These are phyloP conservation scores for Apis dorsata DNA, from an alignment of 1,140 invertebrate genomes.

Conservation along the genomic window DNA sequence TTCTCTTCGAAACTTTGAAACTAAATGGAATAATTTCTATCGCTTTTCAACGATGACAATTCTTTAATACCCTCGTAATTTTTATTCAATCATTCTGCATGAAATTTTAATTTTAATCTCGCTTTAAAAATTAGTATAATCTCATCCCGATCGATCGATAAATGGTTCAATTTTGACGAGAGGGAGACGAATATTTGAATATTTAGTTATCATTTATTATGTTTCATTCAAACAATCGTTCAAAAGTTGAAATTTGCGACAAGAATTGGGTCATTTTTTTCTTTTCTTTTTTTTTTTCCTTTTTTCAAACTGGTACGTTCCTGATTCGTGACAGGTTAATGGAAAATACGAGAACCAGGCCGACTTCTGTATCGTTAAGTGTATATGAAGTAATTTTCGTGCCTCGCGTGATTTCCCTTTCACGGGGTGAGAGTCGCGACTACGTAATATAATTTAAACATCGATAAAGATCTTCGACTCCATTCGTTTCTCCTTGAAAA, in stretches of 20 bases:
- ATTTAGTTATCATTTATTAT: too few relatives aligned
- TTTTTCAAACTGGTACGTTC: background rate
- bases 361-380: background rate
- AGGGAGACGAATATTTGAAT: too few relatives aligned
- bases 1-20: background rate
- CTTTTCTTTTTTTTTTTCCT: too few relatives aligned
- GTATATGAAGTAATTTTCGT: conserved; percentile 1
- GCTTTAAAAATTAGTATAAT: too few relatives aligned
- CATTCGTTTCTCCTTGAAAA: background rate
- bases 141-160: too few relatives aligned
- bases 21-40: conserved; percentile 30
- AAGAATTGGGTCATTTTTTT: too few relatives aligned
- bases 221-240: too few relatives aligned
- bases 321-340: conserved; percentile 9
- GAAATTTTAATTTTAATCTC: too few relatives aligned
- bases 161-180: too few relatives aligned
- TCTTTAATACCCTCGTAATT: too few relatives aligned
- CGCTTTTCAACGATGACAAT: background rate
- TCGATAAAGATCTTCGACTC: background rate
- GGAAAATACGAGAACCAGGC: conserved; percentile 28
- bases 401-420: background rate
- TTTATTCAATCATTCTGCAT: too few relatives aligned
- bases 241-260: too few relatives aligned
- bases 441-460: background rate
- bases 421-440: background rate